Conservation (phyloP, 2,797 vertebrate species). For the Cuniculus paca region DNA sequence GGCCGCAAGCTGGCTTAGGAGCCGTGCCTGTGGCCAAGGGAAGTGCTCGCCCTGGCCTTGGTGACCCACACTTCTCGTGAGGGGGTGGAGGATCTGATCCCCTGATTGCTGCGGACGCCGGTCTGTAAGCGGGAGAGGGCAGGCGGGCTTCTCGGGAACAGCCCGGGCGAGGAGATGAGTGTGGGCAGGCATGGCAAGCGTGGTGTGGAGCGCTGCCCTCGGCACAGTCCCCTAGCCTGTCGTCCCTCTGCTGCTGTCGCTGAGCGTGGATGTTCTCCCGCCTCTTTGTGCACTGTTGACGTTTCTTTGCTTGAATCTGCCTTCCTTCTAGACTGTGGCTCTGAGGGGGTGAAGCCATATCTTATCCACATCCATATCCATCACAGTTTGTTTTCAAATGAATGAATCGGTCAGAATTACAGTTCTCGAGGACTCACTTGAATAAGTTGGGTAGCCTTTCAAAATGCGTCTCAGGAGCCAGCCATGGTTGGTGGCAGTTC, state of each 20-base stretch:
- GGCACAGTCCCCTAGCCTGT: accelerated
- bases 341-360: neutral
- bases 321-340: neutral
- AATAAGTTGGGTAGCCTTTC: constrained; percentile 37
- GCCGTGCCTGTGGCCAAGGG: neutral
- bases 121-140: neutral
- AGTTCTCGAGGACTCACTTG: neutral
- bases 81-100: neutral
- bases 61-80: neutral
- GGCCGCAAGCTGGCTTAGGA: neutral
- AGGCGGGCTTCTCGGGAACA: neutral
- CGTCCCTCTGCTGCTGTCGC: neutral
- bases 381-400: neutral
- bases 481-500: neutral
- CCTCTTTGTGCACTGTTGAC: neutral
- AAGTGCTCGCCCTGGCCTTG: neutral
- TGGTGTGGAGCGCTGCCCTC: no score
- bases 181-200: accelerated
- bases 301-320: neutral
- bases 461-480: neutral
- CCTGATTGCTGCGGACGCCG: neutral
- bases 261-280: neutral
- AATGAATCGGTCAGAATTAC: neutral
- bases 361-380: neutral
- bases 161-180: neutral